Conservation (phyloP, 2,113 vertebrate species). For the Brevimyrus niger region DNA sequence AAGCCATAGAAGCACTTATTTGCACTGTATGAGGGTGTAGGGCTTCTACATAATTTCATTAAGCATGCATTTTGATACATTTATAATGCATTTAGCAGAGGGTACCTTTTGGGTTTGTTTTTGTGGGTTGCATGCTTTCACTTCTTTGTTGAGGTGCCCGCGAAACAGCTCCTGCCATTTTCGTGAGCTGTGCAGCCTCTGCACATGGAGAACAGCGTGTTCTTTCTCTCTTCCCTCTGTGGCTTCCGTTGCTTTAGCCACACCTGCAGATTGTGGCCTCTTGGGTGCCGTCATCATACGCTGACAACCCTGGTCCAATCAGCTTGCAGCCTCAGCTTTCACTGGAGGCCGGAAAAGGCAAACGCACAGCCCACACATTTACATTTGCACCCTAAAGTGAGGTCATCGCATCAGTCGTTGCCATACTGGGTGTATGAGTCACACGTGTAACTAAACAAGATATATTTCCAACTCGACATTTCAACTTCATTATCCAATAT, state of each 20-base stretch:
- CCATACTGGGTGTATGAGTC: background rate
- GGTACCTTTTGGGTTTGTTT: background rate
- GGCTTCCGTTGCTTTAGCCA: background rate
- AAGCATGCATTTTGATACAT: background rate
- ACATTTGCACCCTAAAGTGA: background rate
- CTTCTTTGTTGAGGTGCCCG: background rate
- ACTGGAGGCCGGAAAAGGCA: background rate
- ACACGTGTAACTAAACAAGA: background rate
- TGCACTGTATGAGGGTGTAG: background rate
- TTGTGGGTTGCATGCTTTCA: background rate
- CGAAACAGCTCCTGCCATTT: background rate
- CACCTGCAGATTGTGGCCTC: background rate
- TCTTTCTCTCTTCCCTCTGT: background rate
- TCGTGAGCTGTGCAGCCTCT: background rate
- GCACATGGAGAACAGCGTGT: background rate
- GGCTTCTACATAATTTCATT: background rate
- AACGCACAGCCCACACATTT: conserved; percentile 23
- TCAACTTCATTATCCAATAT: background rate
- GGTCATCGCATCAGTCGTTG: background rate
- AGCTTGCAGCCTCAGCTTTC: background rate
- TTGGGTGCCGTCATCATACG: background rate
- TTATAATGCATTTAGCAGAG: background rate
- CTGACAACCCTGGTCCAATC: background rate
- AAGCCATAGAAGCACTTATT: background rate
- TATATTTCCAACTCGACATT: too few species aligned